Conservation (phyloP, 2,113 vertebrate genomes). For the Arvicanthis niloticus region DNA sequence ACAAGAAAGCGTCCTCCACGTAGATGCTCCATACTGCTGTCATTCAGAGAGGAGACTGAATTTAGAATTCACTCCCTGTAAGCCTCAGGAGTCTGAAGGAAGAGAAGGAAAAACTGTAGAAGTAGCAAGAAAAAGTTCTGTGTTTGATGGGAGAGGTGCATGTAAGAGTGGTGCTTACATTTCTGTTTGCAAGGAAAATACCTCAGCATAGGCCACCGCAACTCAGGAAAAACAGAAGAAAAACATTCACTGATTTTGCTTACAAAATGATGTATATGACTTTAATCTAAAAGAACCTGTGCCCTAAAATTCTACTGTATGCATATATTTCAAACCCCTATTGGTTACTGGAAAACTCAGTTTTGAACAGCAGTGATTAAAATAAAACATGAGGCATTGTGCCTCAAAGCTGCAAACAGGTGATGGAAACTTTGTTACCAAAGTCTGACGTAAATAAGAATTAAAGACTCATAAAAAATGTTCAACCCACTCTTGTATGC, state of each 20-base stretch:
- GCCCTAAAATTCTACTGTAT: slow-evolving; percentile 12
- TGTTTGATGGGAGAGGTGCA: background rate
- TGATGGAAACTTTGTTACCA: background rate
- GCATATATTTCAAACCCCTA: background rate
- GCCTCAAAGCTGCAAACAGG: slow-evolving; percentile 29
- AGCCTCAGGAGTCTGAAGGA: slow-evolving; percentile 39
- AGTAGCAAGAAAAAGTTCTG: background rate
- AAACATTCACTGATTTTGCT: slow-evolving; percentile 79
- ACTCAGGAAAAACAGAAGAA: background rate
- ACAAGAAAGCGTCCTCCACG: background rate
- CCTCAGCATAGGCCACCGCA: background rate
- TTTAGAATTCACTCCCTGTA: background rate
- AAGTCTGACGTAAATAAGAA: slow-evolving; percentile 39
- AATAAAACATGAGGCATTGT: slow-evolving; percentile 45
- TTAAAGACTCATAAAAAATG: slow-evolving; percentile 29
- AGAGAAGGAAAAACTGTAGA: slow-evolving; percentile 5
- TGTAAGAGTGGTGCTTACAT: slow-evolving; percentile 78
- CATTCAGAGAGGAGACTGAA: slow-evolving; percentile 50
- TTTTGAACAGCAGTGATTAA: slow-evolving; percentile 56
- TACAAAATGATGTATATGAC: slow-evolving; percentile 83
- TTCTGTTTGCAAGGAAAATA: slow-evolving; percentile 64
- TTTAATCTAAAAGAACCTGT: slow-evolving; percentile 32
- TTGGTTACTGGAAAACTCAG: slow-evolving; percentile 28
- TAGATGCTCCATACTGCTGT: slow-evolving; percentile 69
- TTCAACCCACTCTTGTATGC: slow-evolving; percentile 54